Base-by-base conservation (phyloP, 2,888 invertebrate genomes). In the Drosophila fulvimacula region DNA sequence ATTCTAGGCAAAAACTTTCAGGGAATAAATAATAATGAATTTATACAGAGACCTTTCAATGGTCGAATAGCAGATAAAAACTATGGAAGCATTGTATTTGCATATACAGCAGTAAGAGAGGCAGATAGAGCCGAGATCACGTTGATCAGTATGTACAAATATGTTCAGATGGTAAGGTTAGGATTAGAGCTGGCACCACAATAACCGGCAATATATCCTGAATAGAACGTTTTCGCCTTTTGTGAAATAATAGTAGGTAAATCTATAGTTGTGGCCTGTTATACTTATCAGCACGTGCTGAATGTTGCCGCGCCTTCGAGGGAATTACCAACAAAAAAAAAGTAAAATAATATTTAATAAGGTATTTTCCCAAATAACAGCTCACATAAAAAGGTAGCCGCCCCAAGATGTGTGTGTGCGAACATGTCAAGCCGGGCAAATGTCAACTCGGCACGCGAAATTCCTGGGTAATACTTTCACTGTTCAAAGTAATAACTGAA, bases 381-480 rank as follows among this genome's bases (percentile, higher is more conserved):
- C 55, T 49, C 51, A 58, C 68, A 82, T 88, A 85, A 87, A 83
- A 63, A 73, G 76, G 82, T 68, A 79, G 76, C 69, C 79, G 86
- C 86, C 86, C 78, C 74, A 61, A 49, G 67, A 69, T 62, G 81
- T 83, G 86, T 65, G 67, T 79, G 91, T 90, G 79, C 5, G 34
- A 85, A 90, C 88, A 91, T 90, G 91, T 91, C 91, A 90, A 88
- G 81, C 81, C 76, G 76, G 67, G 79, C 91, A 88, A 91, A 91
- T 91, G 91, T 91, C 91, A 91, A 90, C 91, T 77, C 76, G 81
- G 65, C 91, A 91, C 91, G 91, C 91, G 88, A 91, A 88, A 90
- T 82, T 81, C 82, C 81, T 61, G 56, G 75, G 80, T 75, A 82
- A 78, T 80, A 90, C 91, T 91, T 91, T 91, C 91, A 88, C 91